Conservation (phyloP, 2,888 invertebrate species). For the Scelioninae gen. 2 region DNA sequence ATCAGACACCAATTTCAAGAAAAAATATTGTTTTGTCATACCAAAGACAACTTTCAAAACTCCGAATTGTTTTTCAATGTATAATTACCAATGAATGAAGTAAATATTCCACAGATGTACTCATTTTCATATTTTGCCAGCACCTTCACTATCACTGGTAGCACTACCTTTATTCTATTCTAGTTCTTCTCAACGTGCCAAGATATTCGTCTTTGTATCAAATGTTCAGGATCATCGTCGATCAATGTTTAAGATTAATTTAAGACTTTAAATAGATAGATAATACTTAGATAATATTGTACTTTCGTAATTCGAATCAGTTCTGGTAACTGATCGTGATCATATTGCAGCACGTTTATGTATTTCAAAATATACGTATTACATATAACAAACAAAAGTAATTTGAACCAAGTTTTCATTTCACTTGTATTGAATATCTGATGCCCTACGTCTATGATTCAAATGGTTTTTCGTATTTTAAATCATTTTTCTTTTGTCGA, state of each 20-base stretch:
- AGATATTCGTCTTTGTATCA: slow-evolving; percentile 25
- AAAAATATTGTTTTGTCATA: too few relatives aligned
- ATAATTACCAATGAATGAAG: background rate
- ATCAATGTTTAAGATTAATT: slow-evolving; percentile 20
- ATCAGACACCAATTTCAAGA: too few relatives aligned
- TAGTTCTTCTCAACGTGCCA: slow-evolving; percentile 27
- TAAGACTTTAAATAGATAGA: slow-evolving; percentile 27
- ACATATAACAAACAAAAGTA: slow-evolving; percentile 11
- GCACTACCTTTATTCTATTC: slow-evolving; percentile 24
- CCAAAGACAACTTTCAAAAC: too few relatives aligned
- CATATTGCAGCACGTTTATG: slow-evolving; percentile 17
- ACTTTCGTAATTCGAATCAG: slow-evolving; percentile 25
- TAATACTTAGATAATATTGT: slow-evolving; percentile 5
- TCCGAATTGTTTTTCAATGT: too few relatives aligned
- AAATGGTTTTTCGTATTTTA: slow-evolving; percentile 24
- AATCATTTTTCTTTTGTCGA: slow-evolving; percentile 21
- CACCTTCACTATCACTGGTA: slow-evolving; percentile 1
- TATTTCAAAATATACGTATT: slow-evolving; percentile 19
- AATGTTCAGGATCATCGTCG: slow-evolving; percentile 15
- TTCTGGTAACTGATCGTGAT: slow-evolving; percentile 12
- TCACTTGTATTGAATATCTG: slow-evolving; percentile 24
- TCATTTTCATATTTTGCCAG: background rate
- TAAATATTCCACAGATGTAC: background rate
- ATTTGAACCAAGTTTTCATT: slow-evolving; percentile 3
- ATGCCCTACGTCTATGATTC: background rate